Evolutionary conservation across 2,113 vertebrate species (phyloP), one percentile per base, ranked within the genome.

Genomic region (Cathartes aura): DNA sequence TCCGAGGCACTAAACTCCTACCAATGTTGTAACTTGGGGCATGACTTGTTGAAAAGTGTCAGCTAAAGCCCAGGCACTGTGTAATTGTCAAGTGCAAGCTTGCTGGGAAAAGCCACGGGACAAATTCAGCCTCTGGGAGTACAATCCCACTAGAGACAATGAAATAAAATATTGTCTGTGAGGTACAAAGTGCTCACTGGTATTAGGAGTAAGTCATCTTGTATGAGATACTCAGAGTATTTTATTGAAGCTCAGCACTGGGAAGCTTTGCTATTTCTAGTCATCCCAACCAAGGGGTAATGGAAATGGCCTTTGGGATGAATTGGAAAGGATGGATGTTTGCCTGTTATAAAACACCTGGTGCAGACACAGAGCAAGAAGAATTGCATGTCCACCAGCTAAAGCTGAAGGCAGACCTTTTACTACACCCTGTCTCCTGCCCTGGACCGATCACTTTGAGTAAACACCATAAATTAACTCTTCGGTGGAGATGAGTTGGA

Each of bases 231-330:
- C 34, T 81, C 62, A 9, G 80, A 71, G n/a, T 59, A 67, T 64
- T 72, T 47, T 81, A 58, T 88, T 29, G 48, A 48, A 74, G 8
- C 62, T 45, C 17, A 82, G 29, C 8, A 3, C 59, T 19, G 50
- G 56, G 58, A 79, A 93, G 68, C 38, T 71, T 92, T 38, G 40
- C 70, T 91, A 47, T 93, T 93, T 83, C 90, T 92, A 43, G 58
- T 38, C 91, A 96, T 56, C 73, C 75, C 95, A 87, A 82, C 74
- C 76, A 79, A 76, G 42, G 75, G 82, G 67, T 86, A 82, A 97
- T 80, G 68, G 87, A 95, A 96, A 92, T 48, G 62, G 85, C 96
- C 93, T 92, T 94, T 93, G 89, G 89, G 97, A 94, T 89, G 93
- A 97, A 73, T 79, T 83, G 52, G 89, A 96, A 91, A 42, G 84